These are phyloP conservation scores for Characodon lateralis DNA, from an alignment of 2,797 vertebrate genomes.

Conservation along the genomic window DNA sequence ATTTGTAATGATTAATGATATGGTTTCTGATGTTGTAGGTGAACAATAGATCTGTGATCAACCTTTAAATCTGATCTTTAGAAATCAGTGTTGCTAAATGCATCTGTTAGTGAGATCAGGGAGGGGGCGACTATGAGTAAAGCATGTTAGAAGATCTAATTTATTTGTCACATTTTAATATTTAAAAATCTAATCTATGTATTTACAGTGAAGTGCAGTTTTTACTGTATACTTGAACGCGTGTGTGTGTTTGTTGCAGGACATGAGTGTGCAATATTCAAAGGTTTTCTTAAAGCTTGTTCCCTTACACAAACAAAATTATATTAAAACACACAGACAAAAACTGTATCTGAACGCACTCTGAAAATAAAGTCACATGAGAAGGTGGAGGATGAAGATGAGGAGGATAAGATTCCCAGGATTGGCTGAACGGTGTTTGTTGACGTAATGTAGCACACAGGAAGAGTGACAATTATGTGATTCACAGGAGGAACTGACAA, in stretches of 20 bases:
- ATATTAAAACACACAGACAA: constrained; percentile 2
- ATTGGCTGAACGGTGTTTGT: background rate
- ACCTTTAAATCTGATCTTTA: constrained; percentile 4
- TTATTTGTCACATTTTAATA: constrained; percentile 69
- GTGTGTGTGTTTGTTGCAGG: constrained; percentile 39
- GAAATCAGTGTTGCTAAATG: constrained; percentile 30
- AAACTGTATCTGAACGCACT: constrained; percentile 44
- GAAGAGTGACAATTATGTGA: constrained; percentile 18
- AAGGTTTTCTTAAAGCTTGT: constrained; percentile 49
- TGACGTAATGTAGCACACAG: constrained; percentile 52
- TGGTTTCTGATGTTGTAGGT: background rate
- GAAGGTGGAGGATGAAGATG: constrained; percentile 2
- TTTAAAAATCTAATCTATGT: constrained; percentile 65
- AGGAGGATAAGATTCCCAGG: constrained; percentile 11
- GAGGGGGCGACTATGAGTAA: background rate
- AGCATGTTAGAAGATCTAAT: constrained; percentile 41
- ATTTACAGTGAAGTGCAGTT: constrained; percentile 62
- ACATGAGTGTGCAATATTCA: constrained; percentile 32
- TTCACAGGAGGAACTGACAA: constrained; percentile 31
- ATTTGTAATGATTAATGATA: background rate
- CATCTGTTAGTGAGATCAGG: constrained; percentile 26
- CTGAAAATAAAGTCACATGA: constrained; percentile 13
- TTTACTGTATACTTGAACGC: constrained; percentile 72
- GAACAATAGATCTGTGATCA: constrained; percentile 5
- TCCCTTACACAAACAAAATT: constrained; percentile 50